Conservation (phyloP, 2,888 invertebrate species). For the Autographa gamma region DNA sequence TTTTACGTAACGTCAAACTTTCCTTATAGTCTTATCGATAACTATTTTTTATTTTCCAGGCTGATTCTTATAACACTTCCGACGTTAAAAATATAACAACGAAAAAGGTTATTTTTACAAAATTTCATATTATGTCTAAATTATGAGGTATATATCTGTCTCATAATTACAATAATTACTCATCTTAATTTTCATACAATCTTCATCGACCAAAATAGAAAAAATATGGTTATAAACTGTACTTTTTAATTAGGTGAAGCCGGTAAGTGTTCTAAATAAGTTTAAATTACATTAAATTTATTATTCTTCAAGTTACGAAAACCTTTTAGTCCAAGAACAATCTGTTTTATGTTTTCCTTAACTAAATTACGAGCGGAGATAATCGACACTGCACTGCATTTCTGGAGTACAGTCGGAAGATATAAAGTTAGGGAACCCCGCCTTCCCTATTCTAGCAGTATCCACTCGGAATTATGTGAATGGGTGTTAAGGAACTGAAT, state of each 20-base stretch:
- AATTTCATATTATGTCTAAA: too few relatives aligned
- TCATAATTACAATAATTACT: too few relatives aligned
- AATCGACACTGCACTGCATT: constrained; percentile 4
- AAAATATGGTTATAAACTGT: too few relatives aligned
- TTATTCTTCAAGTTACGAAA: constrained; percentile 1
- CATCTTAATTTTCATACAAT: too few relatives aligned
- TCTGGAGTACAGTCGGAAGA: neutral
- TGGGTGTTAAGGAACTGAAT: neutral
- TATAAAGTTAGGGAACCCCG: neutral
- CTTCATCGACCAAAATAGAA: too few relatives aligned
- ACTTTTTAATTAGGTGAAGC: neutral
- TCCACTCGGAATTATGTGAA: neutral
- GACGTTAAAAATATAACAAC: too few relatives aligned
- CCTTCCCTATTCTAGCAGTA: neutral
- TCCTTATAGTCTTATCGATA: neutral
- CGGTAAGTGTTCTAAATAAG: neutral
- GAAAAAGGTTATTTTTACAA: too few relatives aligned
- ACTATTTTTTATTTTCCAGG: neutral
- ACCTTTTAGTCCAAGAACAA: constrained; percentile 4
- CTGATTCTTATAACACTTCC: too few relatives aligned
- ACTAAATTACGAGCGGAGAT: constrained; percentile 1
- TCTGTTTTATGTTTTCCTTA: constrained; percentile 3
- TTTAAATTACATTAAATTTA: constrained; percentile 3
- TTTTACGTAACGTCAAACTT: neutral
- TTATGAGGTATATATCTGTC: too few relatives aligned